Evolutionary conservation across 1,140 invertebrate species (phyloP), one percentile per base, ranked within the genome.

Genomic region (Nymphalis io): DNA sequence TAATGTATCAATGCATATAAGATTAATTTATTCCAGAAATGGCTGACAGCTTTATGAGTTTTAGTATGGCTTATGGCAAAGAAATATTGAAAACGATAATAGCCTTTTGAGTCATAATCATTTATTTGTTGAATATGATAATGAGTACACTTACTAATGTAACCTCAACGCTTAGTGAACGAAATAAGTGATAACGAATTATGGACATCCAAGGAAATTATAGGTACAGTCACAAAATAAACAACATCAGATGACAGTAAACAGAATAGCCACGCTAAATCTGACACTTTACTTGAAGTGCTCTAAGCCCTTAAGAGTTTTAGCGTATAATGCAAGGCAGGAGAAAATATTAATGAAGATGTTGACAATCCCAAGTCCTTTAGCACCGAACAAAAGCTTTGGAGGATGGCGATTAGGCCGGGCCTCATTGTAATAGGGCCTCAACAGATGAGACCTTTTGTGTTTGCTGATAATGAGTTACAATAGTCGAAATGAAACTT

Each of bases 341-440:
- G 67, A 65, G 81, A 80, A 84, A 84, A 83, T 84, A 86, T 88
- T 86, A 86, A 88, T 86, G 84, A 84, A 88, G 84, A 85, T 85
- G 85, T 86, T 83, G 78, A 85, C 82, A 86, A 79, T 80, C 72
- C 71, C 74, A 60, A 83, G 78, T 84, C 78, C 79, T 80, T 78
- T 77, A 74, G 69, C 57, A 65, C 61, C 64, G 81, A 83, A 88
- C 81, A 84, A 88, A 82, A 72, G 71, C 51, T 60, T 68, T 66
- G 57, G 55, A 73, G 73, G 74, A 78, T 63, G 70, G 72, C 81
- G 82, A 87, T 87, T 88, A 86, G 79, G 68, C 48, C 67, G 64
- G 73, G 58, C 66, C 76, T 76, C 83, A 85, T 85, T 84, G 83
- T 88, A 76, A 80, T 78, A 60, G 80, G 75, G 67, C 71, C 73